Percentiles rank a stretch among this genome's conserved stretches.
Conservation (phyloP, 2,113 vertebrate genomes). For the Cyanoramphus novaezelandiae region DNA sequence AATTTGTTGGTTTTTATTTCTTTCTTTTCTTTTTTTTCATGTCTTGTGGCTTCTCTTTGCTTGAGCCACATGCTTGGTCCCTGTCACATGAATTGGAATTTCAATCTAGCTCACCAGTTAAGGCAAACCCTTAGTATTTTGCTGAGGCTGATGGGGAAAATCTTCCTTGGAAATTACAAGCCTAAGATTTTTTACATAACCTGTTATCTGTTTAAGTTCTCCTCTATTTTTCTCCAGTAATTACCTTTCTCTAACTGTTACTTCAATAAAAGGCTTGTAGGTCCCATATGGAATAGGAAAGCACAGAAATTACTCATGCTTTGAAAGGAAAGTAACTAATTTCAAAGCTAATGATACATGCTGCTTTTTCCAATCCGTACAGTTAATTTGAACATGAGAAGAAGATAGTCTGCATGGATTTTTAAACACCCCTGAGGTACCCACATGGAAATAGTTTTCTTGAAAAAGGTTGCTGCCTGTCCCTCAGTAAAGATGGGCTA, state of each 20-base stretch:
- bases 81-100: rapidly evolving
- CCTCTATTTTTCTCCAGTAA: not conserved
- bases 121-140: not conserved
- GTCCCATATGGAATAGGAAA: constrained; percentile 2
- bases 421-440: not conserved
- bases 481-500: not conserved
- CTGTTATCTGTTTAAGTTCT: not conserved
- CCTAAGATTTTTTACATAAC: not conserved
- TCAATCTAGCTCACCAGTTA: not conserved
- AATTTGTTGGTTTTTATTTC: not conserved
- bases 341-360: constrained; percentile 4
- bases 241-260: not conserved
- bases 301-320: not conserved
- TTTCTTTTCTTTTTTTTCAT: not conserved
- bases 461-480: not conserved
- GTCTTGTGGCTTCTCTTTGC: not conserved
- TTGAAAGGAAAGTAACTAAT: not conserved
- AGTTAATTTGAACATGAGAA: not conserved
- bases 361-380: not conserved
- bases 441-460: not conserved
- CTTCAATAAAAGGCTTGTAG: not conserved
- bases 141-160: not conserved
- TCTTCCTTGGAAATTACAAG: not conserved
- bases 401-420: not conserved
- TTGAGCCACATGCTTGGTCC: not conserved